Evolutionary conservation across 1,140 invertebrate species (phyloP), one percentile per base, ranked within the genome.

Genomic region (Marisa cornuarietis): DNA sequence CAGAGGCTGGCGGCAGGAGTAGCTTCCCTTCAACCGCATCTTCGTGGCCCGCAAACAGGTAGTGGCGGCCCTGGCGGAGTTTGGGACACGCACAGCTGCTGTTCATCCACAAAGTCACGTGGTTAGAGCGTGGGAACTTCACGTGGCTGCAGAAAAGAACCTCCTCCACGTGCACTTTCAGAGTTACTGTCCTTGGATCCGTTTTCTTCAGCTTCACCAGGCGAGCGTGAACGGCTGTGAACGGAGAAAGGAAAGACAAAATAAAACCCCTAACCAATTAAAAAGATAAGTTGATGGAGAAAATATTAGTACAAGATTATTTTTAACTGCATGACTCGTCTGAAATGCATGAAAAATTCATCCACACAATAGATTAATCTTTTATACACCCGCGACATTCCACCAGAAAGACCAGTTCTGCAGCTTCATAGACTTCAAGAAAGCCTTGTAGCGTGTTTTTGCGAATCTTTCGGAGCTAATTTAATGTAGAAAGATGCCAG

Each of bases 61-160:
- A 84, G 16, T 85, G 83, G 31, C 81, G 80, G 5, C 80, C 73
- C 20, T 74, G 76, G 2, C 71, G 62, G 24, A 87, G 71, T 52
- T 80, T 81, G 7, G 86, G 85, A 77, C 86, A 87, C 3, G 82
- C 80, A 81, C 86, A 87, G 63, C 82, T 85, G 65, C 81, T 81
- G 79, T 87, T 87, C 58, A 82, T 84, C 86, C 85, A 86, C 52
- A 87, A 66, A 20, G 84, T 82, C 51, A 86, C 81, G 20, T 81
- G 79, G n/a, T 74, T 81, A 68, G 79, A 81, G 63, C 81, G 76
- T 13, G 75, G 66, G 20, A 86, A 81, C 16, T 78, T 77, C 61
- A 86, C 82, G 42, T 80, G 72, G 26, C 77, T 79, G 31, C 79
- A 79, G 63, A 83, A 80, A 58, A 85, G 71, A 16, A 85, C 84